phyloP scores from a whole-genome alignment of 2,113 vertebrate genomes.

The Gulo gulo region DNA sequence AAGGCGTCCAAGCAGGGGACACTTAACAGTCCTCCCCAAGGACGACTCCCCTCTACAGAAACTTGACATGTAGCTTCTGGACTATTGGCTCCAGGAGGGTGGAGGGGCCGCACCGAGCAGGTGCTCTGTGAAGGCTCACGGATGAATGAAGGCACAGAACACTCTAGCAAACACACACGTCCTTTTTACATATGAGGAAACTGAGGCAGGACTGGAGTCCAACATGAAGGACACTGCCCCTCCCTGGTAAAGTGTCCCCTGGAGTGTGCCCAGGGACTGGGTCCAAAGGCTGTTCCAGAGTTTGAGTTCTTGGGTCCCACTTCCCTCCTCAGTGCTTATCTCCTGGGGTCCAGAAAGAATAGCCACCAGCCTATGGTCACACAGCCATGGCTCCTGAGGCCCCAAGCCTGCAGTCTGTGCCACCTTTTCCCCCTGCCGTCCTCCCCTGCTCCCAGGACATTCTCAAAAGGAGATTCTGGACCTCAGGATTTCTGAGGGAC shows the following conservation, averaged over 20 bases:
- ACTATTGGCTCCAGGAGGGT: neutral
- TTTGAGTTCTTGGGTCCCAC: constrained; percentile 32
- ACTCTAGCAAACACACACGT: neutral
- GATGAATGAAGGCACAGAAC: neutral
- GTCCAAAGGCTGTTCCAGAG: constrained; percentile 12
- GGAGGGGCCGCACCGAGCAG: no score
- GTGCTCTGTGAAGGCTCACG: neutral
- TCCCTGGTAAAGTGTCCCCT: constrained; percentile 38
- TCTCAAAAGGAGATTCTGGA: neutral
- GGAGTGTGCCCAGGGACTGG: constrained; percentile 4
- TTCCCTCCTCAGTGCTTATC: neutral
- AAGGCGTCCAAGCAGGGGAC: neutral
- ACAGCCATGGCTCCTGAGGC: neutral
- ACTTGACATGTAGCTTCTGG: neutral
- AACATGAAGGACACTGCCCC: neutral
- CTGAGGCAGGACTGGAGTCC: neutral
- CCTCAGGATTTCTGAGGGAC: neutral
- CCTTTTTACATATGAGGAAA: neutral
- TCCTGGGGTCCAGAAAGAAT: neutral
- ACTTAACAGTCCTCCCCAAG: neutral
- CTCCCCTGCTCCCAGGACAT: neutral
- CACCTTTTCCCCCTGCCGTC: no score
- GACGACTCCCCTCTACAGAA: neutral
- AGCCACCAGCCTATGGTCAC: neutral
- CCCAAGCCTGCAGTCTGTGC: neutral